Base-by-base conservation (phyloP, 1,140 invertebrate species). In the Meloidogyne chitwoodi region DNA sequence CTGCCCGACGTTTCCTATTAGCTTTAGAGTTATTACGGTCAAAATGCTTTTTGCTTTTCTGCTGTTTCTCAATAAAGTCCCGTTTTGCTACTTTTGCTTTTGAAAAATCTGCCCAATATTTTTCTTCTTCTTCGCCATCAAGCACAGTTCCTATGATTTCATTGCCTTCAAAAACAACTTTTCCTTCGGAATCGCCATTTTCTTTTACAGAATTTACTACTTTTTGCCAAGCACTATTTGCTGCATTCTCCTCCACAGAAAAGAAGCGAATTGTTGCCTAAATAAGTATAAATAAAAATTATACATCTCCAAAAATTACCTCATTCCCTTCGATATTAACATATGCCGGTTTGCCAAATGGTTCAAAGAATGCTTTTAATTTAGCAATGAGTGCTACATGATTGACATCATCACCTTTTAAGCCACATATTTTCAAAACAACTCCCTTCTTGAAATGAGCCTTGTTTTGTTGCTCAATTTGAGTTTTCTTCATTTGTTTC, bases 251-350 rank as follows among this genome's bases (percentile, higher is more conserved):
- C 79, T 91, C 91, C 12, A 90, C 87, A 24, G 93, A 88, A 64
- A 93, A 89, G 14, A 93, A 88, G 85, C 91, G 92, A 12, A 92
- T 93, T 82, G 92, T 90, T 0, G 89, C 88, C 77, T 93, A 83
- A 91, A 93, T 81, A 93, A 89, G 87, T 90, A 94, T 2, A 91
- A 91, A 26, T n/a, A 90, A 89, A 4, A 89, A 85, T 24, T 91
- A 88, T 31, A 91, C 91, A 56, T 88, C 90, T 63, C 93, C 90
- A 68, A 91, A 64, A 19, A 77, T 27, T 31, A 75, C 77, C n/a
- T 64, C 71, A 64, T 63, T 67, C 29, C 75, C 77, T 24, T 48
- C 48, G 29, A 84, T 72, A 75, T 78, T 78, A 62, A 83, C 82
- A 48, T 80, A 87, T n/a, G 77, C 81, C 31, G 79, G 78, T n/a